A percentile compares a stretch with the other conserved stretches of the same genome.
phyloP scores from a whole-genome alignment of 30 jellyfish, hydroid and myxozoan species.

The Cassiopea andromeda region DNA sequence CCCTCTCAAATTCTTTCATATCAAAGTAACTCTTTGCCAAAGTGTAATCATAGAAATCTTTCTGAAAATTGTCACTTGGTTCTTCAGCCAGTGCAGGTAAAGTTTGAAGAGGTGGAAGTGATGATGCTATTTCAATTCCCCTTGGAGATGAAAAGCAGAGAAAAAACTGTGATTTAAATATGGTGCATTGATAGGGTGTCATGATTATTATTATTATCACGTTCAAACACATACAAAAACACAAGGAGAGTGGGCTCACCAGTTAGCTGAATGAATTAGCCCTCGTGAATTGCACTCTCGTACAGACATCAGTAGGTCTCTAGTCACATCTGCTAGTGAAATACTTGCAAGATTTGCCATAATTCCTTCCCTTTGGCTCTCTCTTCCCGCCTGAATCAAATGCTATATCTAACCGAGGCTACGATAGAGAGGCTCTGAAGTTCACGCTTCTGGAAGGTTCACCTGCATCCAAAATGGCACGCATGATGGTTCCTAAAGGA shows the following conservation, averaged over 20 bases:
- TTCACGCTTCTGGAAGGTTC: slow-evolving; percentile 44
- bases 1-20: slow-evolving; percentile 83
- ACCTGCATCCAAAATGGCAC: slow-evolving; percentile 57
- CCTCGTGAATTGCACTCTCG: slow-evolving; percentile 76
- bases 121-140: slow-evolving; percentile 65
- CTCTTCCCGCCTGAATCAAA: slow-evolving; percentile 3
- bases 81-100: slow-evolving; percentile 15
- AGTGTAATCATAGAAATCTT: slow-evolving; percentile 77
- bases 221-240: too few species aligned
- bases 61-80: slow-evolving; percentile 48
- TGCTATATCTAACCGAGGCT: background rate
- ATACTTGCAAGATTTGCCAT: slow-evolving; percentile 68
- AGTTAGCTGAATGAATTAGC: slow-evolving; percentile 65
- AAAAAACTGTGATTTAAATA: background rate
- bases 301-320: slow-evolving; percentile 52
- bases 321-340: slow-evolving; percentile 53
- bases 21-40: slow-evolving; percentile 87
- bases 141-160: background rate
- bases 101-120: slow-evolving; percentile 48
- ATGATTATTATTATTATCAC: too few species aligned
- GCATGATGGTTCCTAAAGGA: slow-evolving; percentile 59
- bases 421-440: slow-evolving; percentile 14
- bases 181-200: too few species aligned
- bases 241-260: slow-evolving; percentile 37
- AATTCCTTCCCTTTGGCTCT: background rate